Percentiles rank a stretch among this genome's conserved stretches.
Evolutionary conservation across 2,888 invertebrate genomes (phyloP).

Genomic region (Trissolcus brochymenae): DNA sequence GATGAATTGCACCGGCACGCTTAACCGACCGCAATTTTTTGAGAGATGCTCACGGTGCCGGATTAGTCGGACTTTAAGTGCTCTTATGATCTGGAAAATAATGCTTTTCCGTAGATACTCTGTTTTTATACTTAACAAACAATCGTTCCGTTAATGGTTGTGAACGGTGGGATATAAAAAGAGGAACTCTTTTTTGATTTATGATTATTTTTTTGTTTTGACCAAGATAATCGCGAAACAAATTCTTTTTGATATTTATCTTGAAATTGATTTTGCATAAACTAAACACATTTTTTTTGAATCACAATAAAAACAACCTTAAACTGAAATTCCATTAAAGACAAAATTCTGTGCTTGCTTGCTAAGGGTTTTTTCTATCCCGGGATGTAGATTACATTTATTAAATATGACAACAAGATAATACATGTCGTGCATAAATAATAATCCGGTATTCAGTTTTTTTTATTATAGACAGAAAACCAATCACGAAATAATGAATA

Average conservation of each 20-base stretch:
- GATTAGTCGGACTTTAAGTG: conserved; percentile 7
- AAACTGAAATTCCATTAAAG: no score
- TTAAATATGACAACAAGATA: not conserved
- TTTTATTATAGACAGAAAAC: not conserved
- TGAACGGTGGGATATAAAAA: no score
- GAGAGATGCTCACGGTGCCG: conserved; percentile 1
- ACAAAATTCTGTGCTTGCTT: no score
- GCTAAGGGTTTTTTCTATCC: no score
- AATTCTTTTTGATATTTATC: no score
- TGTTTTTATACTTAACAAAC: not conserved
- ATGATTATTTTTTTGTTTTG: no score
- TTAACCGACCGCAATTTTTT: conserved; percentile 14
- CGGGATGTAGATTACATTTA: no score
- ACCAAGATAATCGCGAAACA: no score
- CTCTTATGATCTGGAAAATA: conserved; percentile 4
- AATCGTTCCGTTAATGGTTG: not conserved
- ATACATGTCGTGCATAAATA: conserved; percentile 16
- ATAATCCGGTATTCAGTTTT: conserved; percentile 22
- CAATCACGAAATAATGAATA: conserved; percentile 13
- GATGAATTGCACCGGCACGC: conserved; percentile 22
- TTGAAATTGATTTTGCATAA: no score
- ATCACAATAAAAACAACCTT: no score
- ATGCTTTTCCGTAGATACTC: not conserved
- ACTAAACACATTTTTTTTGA: no score
- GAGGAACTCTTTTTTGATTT: no score